A percentile compares a stretch with the other conserved stretches of the same genome.
phyloP scores from a whole-genome alignment of 2,797 vertebrate genomes.

The Tachyglossus aculeatus region DNA sequence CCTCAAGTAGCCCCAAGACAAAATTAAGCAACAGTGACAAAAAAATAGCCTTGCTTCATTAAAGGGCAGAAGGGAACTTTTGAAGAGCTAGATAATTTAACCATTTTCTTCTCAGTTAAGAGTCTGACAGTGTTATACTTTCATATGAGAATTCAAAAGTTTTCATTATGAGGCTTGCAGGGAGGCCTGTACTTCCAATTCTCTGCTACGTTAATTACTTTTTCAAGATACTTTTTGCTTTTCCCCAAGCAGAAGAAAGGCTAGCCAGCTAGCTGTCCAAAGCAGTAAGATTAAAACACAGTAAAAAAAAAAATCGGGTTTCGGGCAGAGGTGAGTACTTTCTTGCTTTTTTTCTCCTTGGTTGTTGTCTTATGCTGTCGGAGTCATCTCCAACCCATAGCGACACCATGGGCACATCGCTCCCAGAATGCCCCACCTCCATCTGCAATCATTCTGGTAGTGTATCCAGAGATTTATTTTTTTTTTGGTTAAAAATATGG shows the following conservation, averaged over 20 bases:
- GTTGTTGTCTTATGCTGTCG: no score
- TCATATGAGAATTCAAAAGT: not conserved
- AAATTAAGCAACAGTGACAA: conserved; percentile 7
- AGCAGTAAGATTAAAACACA: not conserved
- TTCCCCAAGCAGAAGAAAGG: not conserved
- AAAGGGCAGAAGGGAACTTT: not conserved
- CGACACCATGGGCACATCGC: no score
- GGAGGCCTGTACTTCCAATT: not conserved
- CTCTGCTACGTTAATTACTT: not conserved
- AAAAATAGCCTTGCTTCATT: not conserved
- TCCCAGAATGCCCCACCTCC: no score
- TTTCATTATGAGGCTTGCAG: not conserved
- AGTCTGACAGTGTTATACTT: not conserved
- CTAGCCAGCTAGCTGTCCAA: not conserved
- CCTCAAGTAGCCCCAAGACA: not conserved
- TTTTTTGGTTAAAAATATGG: no score
- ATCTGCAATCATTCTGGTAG: no score
- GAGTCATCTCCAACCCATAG: no score
- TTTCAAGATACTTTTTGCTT: no score
- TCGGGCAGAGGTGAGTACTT: not conserved
- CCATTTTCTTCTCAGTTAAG: conserved; percentile 9
- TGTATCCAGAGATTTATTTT: no score
- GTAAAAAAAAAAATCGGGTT: not conserved
- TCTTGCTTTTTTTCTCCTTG: not conserved
- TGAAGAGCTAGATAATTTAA: not conserved